Base-by-base conservation (phyloP, 2,113 vertebrate genomes). In the Ivindomyrus marchei region DNA sequence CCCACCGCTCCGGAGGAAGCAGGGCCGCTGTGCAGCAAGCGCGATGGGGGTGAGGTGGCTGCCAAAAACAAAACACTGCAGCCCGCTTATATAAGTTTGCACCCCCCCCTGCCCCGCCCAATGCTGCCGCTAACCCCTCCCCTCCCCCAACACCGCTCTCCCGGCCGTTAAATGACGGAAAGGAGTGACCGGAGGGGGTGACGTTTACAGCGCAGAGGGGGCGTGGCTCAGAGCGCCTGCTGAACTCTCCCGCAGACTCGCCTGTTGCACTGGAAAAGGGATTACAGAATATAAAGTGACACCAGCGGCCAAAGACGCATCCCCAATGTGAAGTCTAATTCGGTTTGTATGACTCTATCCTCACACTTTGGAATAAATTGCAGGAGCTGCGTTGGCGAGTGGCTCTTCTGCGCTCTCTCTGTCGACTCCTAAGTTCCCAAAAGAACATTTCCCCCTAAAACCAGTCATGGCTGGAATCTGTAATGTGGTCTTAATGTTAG, bases 1-100 rank as follows among this genome's bases (percentile, higher is more conserved):
- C 93, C 95, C 94, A 92, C 95, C 94, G 96, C 96, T 95, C 89
- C 90, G n/a, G 84, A 91, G 91, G 93, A 94, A 94, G 95, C 95
- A 92, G 93, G 90, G 92, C 88, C n/a, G 88, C 21, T 21, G 42
- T n/a, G 42, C 42, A 46, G 42, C 83, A 47, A 42, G 24, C 19
- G 31, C 19, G 3, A 39, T 52, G 47, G 66, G 92, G 80, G 93
- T 90, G 91, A 93, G 93, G 94, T 95, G 94, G 94, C 93, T 95
- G 91, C 11, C 15, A 0, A 0, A 0, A 85, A 7, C 31, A 0
- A 90, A 52, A 86, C 19, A 45, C 87, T 84, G n/a, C 0, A 93
- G 11, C 4, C 17, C 49, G 4, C 6, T 62, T 93, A 95, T 96
- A 96, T 96, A 95, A 95, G 88, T 92, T 95, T 91, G 52, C 8